Evolutionary conservation across 2,888 invertebrate species (phyloP), one percentile per base, ranked within the genome.

Genomic region (Sylvicola cinctus): DNA sequence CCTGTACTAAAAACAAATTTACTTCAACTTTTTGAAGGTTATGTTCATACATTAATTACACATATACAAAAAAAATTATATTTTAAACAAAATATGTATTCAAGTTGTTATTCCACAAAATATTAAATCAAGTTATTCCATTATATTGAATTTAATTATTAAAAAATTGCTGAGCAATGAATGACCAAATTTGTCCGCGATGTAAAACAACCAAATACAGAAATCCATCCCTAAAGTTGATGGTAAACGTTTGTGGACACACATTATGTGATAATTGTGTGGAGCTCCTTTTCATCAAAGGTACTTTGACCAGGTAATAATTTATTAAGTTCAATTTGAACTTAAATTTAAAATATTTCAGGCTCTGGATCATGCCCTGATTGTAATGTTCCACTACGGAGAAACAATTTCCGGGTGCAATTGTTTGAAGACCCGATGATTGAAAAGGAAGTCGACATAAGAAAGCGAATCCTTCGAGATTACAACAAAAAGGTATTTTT

Each of bases 191-290:
- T 10, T 63, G 95, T 59, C 93, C 93, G 40, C 73, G 91, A 58
- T 96, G 96, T 62, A 90, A 91, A 66, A 91, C 93, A 27, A 88
- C 76, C 32, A 95, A 95, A 62, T 95, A 93, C 54, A 72, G 93
- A 57, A 96, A 96, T 62, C 95, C 95, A 25, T 84, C 87, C 1
- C 59, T 98, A 36, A 91, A 91, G 54, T 70, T 98, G 64, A 80
- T 96, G 85, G 95, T 96, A 40, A 98, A 98, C 56, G 76, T 88
- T 36, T 98, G 98, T 60, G 96, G 96, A 20, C 98, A 98, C 63
- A 83, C 90, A 27, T 62, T 98, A 46, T 98, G 98, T 61, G 93
- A 95, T 60, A 91, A 80, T 52, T 96, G 96, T 62, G 93, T 98
- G 25, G 93, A 95, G 54, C 65, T 93, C 40, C 61, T 98, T 20